Evolutionary conservation across 2,888 invertebrate species (phyloP), one percentile per base, ranked within the genome.

Genomic region (Drosophila formosana): DNA sequence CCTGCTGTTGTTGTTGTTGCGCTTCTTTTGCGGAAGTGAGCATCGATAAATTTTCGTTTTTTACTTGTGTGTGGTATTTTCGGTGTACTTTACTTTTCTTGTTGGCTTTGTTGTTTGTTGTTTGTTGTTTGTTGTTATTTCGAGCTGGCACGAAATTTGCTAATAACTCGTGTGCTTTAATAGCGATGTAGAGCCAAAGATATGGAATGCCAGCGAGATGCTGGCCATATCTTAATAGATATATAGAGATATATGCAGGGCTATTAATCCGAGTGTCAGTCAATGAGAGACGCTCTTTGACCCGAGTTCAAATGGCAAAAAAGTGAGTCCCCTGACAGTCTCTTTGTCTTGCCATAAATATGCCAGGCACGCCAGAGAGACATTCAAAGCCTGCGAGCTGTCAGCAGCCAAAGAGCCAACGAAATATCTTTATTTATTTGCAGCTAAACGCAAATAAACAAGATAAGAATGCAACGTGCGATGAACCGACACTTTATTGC

Each of bases 11-110:
- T 55, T 53, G 49, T 55, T 75, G 25, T 28, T 53, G 57, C 56
- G 75, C 78, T 72, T 73, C 62, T 67, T 67, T 80, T 80, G 69
- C 86, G 84, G 84, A 88, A 83, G 87, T 80, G 68, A 60, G 71
- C 76, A 67, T 76, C 83, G 72, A 84, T 84, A 88, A 86, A 88
- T 83, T 75, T 70, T 86, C 84, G 78, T 86, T 86, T 84, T 88
- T 87, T 84, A 86, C 65, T 73, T 32, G 55, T 32, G 53, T 62
- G 68, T 55, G 57, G 51, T 55, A 43, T 74, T 62, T 67, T 47
- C 49, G 46, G 49, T 43, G 45, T 52, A 57, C 7, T 47, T 56
- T 18, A 18, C 18, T 18, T 18, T 18, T 1, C 18, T 28, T 28
- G 51, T 62, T 61, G 34, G 39, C 53, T n/a, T 26, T 32, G 28